Evolutionary conservation across 2,797 vertebrate genomes (phyloP), one percentile per base, ranked within the genome.

Genomic region (Tolypeutes matacus): DNA sequence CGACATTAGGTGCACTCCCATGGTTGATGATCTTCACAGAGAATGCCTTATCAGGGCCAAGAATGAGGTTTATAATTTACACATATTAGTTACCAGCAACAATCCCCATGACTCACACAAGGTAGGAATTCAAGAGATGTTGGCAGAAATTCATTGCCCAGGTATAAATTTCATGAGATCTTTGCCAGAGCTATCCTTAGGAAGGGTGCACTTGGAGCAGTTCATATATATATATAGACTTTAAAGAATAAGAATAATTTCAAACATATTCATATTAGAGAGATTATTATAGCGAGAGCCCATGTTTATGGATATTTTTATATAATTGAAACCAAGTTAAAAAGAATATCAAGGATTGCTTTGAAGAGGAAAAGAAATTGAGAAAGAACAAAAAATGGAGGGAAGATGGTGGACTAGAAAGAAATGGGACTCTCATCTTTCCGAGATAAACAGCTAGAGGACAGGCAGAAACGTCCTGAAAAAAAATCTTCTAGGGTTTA

Each of bases 331-430:
- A 86, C 70, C 36, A 67, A 92, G 86, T 62, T 94, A 69, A 92
- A 93, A 94, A 91, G 77, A 93, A 75, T 46, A 93, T 56, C 81
- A 93, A 96, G 64, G 83, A 20, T 15, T 49, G 27, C 81, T 92
- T 91, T 95, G 90, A 96, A 92, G 80, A 93, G 21, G 9, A n/a
- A 4, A 72, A 86, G 65, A 94, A 65, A 76, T 82, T 93, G 69
- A 75, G 76, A 31, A 83, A 95, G 64, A 94, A 93, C 20, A 27
- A 83, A 83, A 18, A 86, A 42, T 51, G 53, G 25, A 90, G 42
- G 86, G 83, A 46, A 46, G 7, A 46, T 8, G 7, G 46, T 46
- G 11, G 46, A 46, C 46, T 46, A 46, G 46, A 46, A 46, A 46
- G 46, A 46, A 8, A 46, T 11, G 11, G 46, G 46, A 46, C 46